These are phyloP conservation scores for Luscinia luscinia DNA, from an alignment of 2,797 vertebrate species.

Conservation along the genomic window DNA sequence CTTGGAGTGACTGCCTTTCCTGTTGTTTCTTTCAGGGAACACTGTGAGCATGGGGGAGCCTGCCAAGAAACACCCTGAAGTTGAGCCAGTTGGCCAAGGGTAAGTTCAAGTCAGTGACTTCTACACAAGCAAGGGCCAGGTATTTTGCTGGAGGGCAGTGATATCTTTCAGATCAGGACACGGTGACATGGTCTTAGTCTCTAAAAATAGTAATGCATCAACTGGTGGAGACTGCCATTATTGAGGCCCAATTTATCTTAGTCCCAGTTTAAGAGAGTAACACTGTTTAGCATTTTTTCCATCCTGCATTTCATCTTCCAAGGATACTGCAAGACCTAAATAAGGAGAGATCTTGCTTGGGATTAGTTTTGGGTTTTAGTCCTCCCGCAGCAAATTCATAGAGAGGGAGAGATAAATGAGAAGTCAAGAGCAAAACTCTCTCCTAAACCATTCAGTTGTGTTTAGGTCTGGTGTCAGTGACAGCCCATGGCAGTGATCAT, in stretches of 20 bases:
- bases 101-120: constrained; percentile 68
- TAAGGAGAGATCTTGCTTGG: background rate
- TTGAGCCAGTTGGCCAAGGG: constrained; percentile 94
- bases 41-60: constrained; percentile 94
- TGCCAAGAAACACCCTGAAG: constrained; percentile 94
- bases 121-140: background rate
- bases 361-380: background rate
- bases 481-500: background rate
- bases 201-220: background rate
- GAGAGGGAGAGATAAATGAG: background rate
- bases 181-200: background rate
- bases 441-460: background rate
- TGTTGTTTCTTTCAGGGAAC: constrained; percentile 83
- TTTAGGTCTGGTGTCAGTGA: background rate
- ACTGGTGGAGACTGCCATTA: background rate
- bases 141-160: background rate
- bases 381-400: background rate
- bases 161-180: background rate
- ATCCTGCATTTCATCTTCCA: background rate
- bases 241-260: background rate
- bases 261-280: background rate
- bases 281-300: background rate
- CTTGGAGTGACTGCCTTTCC: background rate
- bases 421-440: background rate
- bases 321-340: background rate